phyloP scores from a whole-genome alignment of 2,888 invertebrate genomes.

The Tryphoninae sp. region DNA sequence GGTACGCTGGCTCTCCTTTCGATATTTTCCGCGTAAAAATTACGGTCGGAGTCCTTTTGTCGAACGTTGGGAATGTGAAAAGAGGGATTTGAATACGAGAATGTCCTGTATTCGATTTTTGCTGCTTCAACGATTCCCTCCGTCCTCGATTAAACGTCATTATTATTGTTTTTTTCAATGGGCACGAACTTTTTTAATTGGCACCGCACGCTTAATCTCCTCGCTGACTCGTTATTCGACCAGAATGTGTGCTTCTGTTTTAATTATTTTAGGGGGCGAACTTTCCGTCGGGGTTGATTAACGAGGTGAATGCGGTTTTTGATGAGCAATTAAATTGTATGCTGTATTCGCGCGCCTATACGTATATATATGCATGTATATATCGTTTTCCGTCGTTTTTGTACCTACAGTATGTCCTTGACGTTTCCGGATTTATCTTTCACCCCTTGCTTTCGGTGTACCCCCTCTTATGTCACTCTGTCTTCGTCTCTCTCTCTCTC shows the following conservation, averaged over 20 bases:
- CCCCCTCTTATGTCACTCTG: not conserved
- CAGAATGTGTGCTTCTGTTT: conserved; percentile 32
- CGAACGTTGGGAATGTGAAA: not conserved
- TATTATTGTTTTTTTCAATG: conserved; percentile 15
- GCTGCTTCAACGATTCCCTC: not conserved
- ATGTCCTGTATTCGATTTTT: not conserved
- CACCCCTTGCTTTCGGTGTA: not conserved
- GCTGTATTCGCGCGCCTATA: not conserved
- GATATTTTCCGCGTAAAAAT: not conserved
- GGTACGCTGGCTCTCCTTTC: no score
- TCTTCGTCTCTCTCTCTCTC: not conserved
- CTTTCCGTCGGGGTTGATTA: conserved; percentile 39
- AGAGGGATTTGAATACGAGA: not conserved
- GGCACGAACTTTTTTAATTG: conserved; percentile 51
- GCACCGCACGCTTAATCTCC: conserved; percentile 18
- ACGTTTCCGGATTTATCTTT: conserved; percentile 39
- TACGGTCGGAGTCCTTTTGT: not conserved
- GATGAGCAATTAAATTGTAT: conserved; percentile 42
- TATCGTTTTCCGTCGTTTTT: not conserved
- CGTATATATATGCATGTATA: not conserved
- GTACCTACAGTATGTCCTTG: conserved; percentile 22
- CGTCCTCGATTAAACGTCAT: not conserved
- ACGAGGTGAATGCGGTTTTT: conserved; percentile 51
- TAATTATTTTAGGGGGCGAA: conserved; percentile 47
- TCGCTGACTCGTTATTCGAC: conserved; percentile 23